Percentiles rank a stretch among this genome's conserved stretches.
Conservation (phyloP, 2,113 vertebrate species). For the Sialia sialis region DNA sequence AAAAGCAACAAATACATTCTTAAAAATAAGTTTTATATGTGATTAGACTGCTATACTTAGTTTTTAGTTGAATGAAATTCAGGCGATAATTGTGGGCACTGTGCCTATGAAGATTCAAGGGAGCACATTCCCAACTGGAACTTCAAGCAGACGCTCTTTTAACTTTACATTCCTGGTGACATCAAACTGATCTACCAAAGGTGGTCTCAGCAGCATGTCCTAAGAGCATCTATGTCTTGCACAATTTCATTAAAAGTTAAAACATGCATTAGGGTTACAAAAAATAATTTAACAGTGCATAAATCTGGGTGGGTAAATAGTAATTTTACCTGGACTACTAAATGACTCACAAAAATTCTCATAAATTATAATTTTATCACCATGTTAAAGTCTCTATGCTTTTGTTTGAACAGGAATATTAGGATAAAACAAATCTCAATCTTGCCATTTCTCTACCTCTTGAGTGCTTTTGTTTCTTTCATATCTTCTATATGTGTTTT, state of each 20-base stretch:
- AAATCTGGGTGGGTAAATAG: not conserved
- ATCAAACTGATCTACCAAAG: not conserved
- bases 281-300: not conserved
- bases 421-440: not conserved
- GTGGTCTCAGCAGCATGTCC: not conserved
- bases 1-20: not conserved
- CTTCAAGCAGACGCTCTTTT: not conserved
- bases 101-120: not conserved
- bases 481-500: not conserved
- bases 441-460: not conserved
- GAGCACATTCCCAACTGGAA: not conserved
- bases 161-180: not conserved
- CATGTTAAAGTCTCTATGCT: not conserved
- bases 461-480: not conserved
- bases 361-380: not conserved
- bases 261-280: not conserved
- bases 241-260: not conserved
- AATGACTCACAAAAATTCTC: not conserved
- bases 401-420: not conserved
- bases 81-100: not conserved
- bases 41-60: not conserved
- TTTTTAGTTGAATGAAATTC: not conserved
- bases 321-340: not conserved
- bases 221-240: not conserved
- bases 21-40: not conserved